These are phyloP conservation scores for Panagrolaimus sp. DNA, from an alignment of 1,140 invertebrate species.

Conservation along the genomic window DNA sequence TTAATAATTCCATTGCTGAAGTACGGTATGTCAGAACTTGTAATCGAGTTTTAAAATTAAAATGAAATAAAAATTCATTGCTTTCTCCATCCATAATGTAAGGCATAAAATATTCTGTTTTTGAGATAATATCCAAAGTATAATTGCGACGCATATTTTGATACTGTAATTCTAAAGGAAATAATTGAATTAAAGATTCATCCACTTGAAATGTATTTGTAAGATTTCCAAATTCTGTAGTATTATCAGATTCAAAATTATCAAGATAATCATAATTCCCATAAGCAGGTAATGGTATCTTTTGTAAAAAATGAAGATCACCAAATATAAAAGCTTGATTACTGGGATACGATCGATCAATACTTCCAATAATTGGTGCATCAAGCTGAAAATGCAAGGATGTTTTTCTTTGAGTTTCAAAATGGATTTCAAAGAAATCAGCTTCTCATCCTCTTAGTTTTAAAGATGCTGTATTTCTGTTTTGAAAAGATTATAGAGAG, in stretches of 20 bases:
- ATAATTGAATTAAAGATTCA: background rate
- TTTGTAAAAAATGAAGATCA: conserved; percentile 10
- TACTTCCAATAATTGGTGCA: background rate
- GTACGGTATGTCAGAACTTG: conserved; percentile 29
- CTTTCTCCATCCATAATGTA: background rate
- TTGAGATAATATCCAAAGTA: conserved; percentile 7
- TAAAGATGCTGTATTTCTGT: too few relatives aligned
- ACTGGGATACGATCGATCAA: background rate
- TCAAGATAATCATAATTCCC: background rate
- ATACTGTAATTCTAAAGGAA: conserved; percentile 11
- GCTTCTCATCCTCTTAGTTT: too few relatives aligned
- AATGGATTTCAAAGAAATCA: too few relatives aligned
- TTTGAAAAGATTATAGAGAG: too few relatives aligned
- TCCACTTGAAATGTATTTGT: background rate
- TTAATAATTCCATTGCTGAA: conserved; percentile 28
- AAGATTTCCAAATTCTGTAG: background rate
- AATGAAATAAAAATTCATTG: conserved; percentile 16
- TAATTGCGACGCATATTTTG: conserved; percentile 8
- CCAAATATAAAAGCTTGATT: conserved; percentile 15
- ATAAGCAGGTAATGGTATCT: conserved; percentile 16
- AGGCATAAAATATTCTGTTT: background rate
- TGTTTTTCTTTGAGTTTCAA: too few relatives aligned
- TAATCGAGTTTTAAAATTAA: conserved; percentile 22
- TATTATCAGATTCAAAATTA: background rate
- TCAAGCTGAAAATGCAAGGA: background rate